Evolutionary conservation across 2,797 vertebrate species (phyloP).

Genomic region (Natrix natrix): DNA sequence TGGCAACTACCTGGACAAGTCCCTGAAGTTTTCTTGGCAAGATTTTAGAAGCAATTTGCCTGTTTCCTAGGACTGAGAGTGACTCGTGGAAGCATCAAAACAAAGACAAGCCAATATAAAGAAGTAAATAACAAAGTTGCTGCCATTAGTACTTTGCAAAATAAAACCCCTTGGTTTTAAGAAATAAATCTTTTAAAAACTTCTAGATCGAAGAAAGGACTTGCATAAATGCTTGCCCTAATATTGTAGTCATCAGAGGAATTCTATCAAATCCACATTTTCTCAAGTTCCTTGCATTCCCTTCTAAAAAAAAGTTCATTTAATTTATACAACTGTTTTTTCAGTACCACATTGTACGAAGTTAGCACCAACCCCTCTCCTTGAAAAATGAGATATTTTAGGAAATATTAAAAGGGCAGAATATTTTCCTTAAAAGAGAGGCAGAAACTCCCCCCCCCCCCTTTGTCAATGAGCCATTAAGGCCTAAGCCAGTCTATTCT

Average conservation of each 20-base stretch:
- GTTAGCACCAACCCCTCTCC: no score
- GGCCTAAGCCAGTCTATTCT: no score
- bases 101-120: background rate
- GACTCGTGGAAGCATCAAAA: accelerated
- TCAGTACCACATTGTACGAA: background rate
- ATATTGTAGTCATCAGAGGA: background rate
- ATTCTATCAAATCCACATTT: background rate
- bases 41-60: background rate
- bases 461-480: no score
- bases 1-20: background rate
- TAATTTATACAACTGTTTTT: background rate
- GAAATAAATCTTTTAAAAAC: background rate
- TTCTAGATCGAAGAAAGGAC: background rate
- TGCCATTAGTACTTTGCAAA: background rate
- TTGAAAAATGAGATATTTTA: no score
- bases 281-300: background rate
- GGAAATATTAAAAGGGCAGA: no score
- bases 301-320: background rate
- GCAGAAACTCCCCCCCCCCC: no score
- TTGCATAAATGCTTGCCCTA: background rate
- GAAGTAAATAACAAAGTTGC: background rate
- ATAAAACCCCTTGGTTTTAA: background rate
- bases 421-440: no score
- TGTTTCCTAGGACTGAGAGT: background rate
- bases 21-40: background rate